phyloP scores from a whole-genome alignment of 1,140 invertebrate species.

The Apis dorsata region DNA sequence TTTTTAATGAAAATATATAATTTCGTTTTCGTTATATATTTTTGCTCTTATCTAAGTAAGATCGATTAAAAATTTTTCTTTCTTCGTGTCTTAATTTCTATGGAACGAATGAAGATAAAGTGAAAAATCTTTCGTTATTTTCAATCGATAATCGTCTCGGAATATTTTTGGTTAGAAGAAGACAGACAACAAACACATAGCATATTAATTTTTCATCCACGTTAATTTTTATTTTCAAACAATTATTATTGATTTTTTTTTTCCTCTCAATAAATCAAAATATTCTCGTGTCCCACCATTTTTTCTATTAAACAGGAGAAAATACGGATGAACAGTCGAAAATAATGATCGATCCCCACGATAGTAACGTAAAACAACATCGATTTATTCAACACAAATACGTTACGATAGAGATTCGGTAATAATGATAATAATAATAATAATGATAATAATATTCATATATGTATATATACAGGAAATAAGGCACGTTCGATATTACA shows the following conservation, averaged over 20 bases:
- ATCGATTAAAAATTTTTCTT: no score
- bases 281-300: neutral
- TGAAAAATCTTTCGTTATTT: no score
- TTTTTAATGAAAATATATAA: no score
- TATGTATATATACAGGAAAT: constrained; percentile 76
- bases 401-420: constrained; percentile 73
- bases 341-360: constrained; percentile 28
- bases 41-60: no score
- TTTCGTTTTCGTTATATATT: no score
- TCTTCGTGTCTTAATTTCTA: no score
- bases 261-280: neutral
- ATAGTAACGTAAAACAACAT: constrained; percentile 78
- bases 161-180: no score
- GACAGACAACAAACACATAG: neutral
- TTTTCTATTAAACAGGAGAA: neutral
- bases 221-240: constrained; percentile 12
- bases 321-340: constrained; percentile 6
- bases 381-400: constrained; percentile 79
- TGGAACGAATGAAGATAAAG: no score
- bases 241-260: no score
- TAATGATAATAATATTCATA: constrained; percentile 73
- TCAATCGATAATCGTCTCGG: no score
- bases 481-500: constrained; percentile 79
- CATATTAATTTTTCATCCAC: neutral
- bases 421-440: constrained; percentile 66